A percentile compares a stretch with the other conserved stretches of the same genome.
phyloP scores from a whole-genome alignment of 2,888 invertebrate genomes.

The Gerris lacustris region DNA sequence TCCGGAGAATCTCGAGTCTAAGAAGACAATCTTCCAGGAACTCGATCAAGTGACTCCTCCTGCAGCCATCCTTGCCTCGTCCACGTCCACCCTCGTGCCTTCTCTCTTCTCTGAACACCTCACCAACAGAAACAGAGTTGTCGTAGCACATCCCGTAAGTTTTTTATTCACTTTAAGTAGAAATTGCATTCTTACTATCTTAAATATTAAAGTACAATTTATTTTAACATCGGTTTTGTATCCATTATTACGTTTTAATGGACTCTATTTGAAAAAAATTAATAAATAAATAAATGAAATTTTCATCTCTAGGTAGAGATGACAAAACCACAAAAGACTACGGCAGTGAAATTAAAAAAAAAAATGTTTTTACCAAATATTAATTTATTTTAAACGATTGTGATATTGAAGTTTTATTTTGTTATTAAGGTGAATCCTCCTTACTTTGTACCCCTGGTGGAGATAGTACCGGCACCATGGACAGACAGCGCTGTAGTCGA shows the following conservation, averaged over 20 bases:
- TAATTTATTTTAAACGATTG: too few species aligned
- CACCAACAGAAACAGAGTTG: slow-evolving; percentile 55
- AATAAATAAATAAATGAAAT: too few species aligned
- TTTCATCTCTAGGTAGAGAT: too few species aligned
- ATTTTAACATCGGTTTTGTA: too few species aligned
- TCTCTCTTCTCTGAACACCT: slow-evolving; percentile 73
- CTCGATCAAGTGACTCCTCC: slow-evolving; percentile 65
- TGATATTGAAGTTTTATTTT: too few species aligned
- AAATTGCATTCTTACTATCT: too few species aligned
- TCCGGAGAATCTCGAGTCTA: slow-evolving; percentile 75
- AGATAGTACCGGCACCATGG: slow-evolving; percentile 90
- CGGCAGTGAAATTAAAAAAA: too few species aligned
- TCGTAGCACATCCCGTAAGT: slow-evolving; percentile 78
- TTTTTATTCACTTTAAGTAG: not conserved
- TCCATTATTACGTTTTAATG: too few species aligned
- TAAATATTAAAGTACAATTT: too few species aligned
- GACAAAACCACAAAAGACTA: too few species aligned
- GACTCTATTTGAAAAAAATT: too few species aligned
- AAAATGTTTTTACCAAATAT: too few species aligned
- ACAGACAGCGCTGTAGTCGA: slow-evolving; percentile 63
- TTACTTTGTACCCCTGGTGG: slow-evolving; percentile 87
- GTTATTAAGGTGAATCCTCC: slow-evolving; percentile 70
- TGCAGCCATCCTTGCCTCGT: slow-evolving; percentile 74
- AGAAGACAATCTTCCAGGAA: slow-evolving; percentile 62
- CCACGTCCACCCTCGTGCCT: slow-evolving; percentile 84